Conservation (phyloP, 1,140 invertebrate species). For the Chelonus insularis region DNA sequence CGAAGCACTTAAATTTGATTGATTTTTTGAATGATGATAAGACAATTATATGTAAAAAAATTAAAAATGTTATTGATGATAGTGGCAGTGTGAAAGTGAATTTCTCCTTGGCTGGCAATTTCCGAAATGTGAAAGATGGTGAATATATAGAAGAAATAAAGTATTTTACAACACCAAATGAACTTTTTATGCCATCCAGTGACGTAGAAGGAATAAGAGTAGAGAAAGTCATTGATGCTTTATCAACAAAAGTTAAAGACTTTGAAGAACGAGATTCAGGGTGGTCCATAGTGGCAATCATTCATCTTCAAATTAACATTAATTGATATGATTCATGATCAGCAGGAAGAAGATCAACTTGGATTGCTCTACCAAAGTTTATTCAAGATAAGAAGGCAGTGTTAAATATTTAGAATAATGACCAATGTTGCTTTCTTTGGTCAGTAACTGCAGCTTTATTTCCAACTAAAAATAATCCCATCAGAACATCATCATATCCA, state of each 20-base stretch:
- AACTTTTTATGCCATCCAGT: too few relatives aligned
- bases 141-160: too few relatives aligned
- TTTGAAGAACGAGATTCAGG: too few relatives aligned
- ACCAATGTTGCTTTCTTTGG: constrained; percentile 49
- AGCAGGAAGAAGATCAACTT: constrained; percentile 35
- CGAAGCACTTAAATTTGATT: constrained; percentile 30
- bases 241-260: too few relatives aligned
- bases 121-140: too few relatives aligned
- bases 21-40: constrained; percentile 30
- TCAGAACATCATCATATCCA: constrained; percentile 41
- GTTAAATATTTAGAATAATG: constrained; percentile 50
- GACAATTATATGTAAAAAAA: constrained; percentile 3
- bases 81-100: constrained; percentile 28
- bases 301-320: constrained; percentile 31
- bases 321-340: constrained; percentile 41
- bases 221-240: constrained; percentile 24
- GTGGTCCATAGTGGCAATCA: too few relatives aligned
- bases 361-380: constrained; percentile 39
- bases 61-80: constrained; percentile 26
- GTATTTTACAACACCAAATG: too few relatives aligned
- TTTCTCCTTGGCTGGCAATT: constrained; percentile 24
- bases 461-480: constrained; percentile 35
- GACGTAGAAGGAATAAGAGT: too few relatives aligned
- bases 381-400: constrained; percentile 46
- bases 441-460: constrained; percentile 42